These are phyloP conservation scores for Drosophila suboccidentalis DNA, from an alignment of 2,888 invertebrate genomes.

Conservation along the genomic window DNA sequence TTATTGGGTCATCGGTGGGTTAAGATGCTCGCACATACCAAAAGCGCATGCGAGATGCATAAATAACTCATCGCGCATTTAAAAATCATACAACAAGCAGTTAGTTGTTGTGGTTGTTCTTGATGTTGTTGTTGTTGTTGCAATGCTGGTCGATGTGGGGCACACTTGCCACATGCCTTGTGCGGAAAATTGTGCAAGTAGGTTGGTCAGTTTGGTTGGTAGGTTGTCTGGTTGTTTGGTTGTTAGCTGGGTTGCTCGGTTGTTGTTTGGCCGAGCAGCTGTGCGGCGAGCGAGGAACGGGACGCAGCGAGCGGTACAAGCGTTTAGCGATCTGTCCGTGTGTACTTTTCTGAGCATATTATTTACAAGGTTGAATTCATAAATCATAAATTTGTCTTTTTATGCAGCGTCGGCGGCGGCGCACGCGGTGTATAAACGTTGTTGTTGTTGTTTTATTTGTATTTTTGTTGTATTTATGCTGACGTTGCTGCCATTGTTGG, in stretches of 20 bases:
- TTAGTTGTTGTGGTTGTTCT: slow-evolving; percentile 45
- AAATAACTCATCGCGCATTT: slow-evolving; percentile 81
- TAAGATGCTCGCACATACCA: slow-evolving; percentile 66
- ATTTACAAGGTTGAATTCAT: slow-evolving; percentile 82
- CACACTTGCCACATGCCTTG: slow-evolving; percentile 80
- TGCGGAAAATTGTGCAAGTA: slow-evolving; percentile 81
- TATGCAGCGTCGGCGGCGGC: slow-evolving; percentile 67
- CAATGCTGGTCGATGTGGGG: slow-evolving; percentile 69
- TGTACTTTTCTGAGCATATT: slow-evolving; percentile 77
- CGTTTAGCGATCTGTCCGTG: slow-evolving; percentile 75
- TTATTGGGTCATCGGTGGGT: slow-evolving; percentile 45
- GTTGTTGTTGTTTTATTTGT: slow-evolving; percentile 18
- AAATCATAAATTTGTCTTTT: slow-evolving; percentile 83
- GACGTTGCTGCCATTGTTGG: slow-evolving; percentile 73
- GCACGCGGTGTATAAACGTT: slow-evolving; percentile 68
- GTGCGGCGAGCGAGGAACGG: slow-evolving; percentile 9
- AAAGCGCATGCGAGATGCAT: slow-evolving; percentile 67
- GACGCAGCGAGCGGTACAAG: slow-evolving; percentile 49
- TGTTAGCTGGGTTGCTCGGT: slow-evolving; percentile 27
- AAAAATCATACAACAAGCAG: slow-evolving; percentile 73
- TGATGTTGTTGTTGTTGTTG: slow-evolving; percentile 27
- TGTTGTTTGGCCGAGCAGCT: slow-evolving; percentile 18
- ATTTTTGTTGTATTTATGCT: slow-evolving; percentile 64
- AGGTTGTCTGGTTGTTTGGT: slow-evolving; percentile 27
- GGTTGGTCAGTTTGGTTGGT: slow-evolving; percentile 68